Evolutionary conservation across 2,113 vertebrate species (phyloP), one percentile per base, ranked within the genome.

Genomic region (Rhinichthys klamathensis): DNA sequence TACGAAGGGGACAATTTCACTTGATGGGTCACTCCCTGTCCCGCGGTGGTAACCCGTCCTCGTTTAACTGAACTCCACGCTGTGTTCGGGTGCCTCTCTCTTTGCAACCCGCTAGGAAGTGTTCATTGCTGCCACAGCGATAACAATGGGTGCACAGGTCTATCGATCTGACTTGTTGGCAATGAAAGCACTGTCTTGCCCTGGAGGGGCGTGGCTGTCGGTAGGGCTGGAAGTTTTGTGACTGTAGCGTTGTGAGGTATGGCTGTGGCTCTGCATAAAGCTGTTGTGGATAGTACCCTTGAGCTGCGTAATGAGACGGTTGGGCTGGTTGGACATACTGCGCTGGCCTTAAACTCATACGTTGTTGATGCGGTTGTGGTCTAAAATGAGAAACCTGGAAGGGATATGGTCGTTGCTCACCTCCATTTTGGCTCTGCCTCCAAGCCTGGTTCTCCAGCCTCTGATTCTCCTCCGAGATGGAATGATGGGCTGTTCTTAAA

Each of bases 51-150:
- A 87, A 89, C 61, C 86, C 12, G 4, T 46, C 6, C 72, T 5
- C 1, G 6, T 74, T 74, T 46, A 74, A 74, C 41, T 27, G 23
- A 44, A 41, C 10, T 25, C 23, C 13, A 46, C 38, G 13, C 38
- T 44, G 23, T 73, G 41, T 8, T 25, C 41, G n/a, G 41, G 41
- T 2, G 12, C 16, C 35, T 44, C 69, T 72, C 32, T 70, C 35
- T 23, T 44, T 72, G 58, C 35, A 44, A 41, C 69, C 69, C 1
- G 3, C 69, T 3, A 72, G 35, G 10, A 88, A 89, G 21, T 88
- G 87, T 27, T 90, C 85, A 51, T 85, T 73, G 65, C 88, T 86
- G 3, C 89, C 88, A 85, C 58, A 61, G n/a, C 1, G 3, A 3
- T 61, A 61, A 25, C 58, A 61, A 38, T 38, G 35, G 35, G 35